Base-by-base conservation (phyloP, 2,888 invertebrate species). In the Isotomurus palustris region DNA sequence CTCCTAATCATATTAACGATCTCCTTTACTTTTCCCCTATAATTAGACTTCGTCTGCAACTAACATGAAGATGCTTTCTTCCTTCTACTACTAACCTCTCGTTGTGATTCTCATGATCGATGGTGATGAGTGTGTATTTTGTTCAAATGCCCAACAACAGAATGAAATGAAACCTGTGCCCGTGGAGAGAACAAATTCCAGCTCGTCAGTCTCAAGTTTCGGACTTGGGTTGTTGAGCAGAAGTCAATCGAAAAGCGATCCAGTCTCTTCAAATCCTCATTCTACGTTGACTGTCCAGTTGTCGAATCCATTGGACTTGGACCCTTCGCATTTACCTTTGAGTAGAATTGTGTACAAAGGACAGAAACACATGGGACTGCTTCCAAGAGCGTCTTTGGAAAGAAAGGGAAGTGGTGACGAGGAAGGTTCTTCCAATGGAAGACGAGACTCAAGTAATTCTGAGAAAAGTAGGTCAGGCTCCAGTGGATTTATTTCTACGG, bases 141-240 rank as follows among this genome's bases (percentile, higher is more conserved):
- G 40, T 27, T 36, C 35, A 24, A 24, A 28, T 45, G 21, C 12
- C 8, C n/a, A n/a, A 22, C 28, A 10, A 59, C 58, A 68, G 68
- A 66, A 50, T 56, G 64, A 68, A 58, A 58, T 64, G 35, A 65
- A 58, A 44, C 57, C 57, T 3, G 55, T 62, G 27, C 57, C 59
- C 3, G 56, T 65, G 25, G 56, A 65, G 35, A 51, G 68, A 38
- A 60, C 64, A 36, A 62, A 66, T 53, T 68, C 68, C n/a, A 54
- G 58, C 17, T 68, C 68, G 25, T 65, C 68, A 25, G 60, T 59
- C 29, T 66, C 66, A 45, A 64, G 64, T 53, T 62, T 62, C 51
- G 68, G 68, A 24, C 53, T 68, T 40, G 64, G 62, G 6, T 35
- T 63, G 14, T 32, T 68, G 25, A 66, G 64, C 36, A 55, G 68